A percentile compares a stretch with the other conserved stretches of the same genome.
Conservation (phyloP, 2,888 invertebrate genomes). For the Cotesia congregata region DNA sequence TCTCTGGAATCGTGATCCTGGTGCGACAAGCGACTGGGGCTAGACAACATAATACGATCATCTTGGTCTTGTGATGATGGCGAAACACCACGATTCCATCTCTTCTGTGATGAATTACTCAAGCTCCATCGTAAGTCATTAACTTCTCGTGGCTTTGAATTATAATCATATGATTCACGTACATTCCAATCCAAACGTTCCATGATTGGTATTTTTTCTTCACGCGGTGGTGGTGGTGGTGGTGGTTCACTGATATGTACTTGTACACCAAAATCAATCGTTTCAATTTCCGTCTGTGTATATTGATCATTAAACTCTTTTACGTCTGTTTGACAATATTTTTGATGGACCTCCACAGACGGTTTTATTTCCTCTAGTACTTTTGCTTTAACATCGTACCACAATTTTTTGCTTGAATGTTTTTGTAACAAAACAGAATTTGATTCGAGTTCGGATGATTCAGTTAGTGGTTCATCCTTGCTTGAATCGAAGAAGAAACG, state of each 20-base stretch:
- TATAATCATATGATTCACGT: constrained; percentile 60
- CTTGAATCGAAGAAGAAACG: constrained; percentile 65
- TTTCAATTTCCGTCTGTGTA: constrained; percentile 46
- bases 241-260: constrained; percentile 49
- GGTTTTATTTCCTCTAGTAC: constrained; percentile 39
- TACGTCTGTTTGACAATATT: constrained; percentile 64
- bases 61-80: constrained; percentile 50
- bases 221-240: constrained; percentile 46
- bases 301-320: constrained; percentile 49
- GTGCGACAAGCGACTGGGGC: constrained; percentile 44
- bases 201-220: constrained; percentile 61
- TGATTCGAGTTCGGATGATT: constrained; percentile 51
- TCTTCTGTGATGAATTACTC: constrained; percentile 59
- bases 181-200: constrained; percentile 65
- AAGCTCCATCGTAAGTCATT: constrained; percentile 64
- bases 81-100: constrained; percentile 52
- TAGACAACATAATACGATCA: constrained; percentile 45
- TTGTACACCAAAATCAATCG: constrained; percentile 48
- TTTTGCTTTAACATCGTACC: constrained; percentile 56
- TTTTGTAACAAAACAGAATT: constrained; percentile 65
- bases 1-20: constrained; percentile 51
- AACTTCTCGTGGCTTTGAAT: constrained; percentile 55
- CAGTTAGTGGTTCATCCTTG: constrained; percentile 49
- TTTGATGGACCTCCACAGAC: constrained; percentile 58
- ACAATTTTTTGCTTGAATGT: constrained; percentile 58